A percentile compares a stretch with the other conserved stretches of the same genome.
Evolutionary conservation across 2,797 vertebrate genomes (phyloP).

Genomic region (Hypotaenidia philippensis): DNA sequence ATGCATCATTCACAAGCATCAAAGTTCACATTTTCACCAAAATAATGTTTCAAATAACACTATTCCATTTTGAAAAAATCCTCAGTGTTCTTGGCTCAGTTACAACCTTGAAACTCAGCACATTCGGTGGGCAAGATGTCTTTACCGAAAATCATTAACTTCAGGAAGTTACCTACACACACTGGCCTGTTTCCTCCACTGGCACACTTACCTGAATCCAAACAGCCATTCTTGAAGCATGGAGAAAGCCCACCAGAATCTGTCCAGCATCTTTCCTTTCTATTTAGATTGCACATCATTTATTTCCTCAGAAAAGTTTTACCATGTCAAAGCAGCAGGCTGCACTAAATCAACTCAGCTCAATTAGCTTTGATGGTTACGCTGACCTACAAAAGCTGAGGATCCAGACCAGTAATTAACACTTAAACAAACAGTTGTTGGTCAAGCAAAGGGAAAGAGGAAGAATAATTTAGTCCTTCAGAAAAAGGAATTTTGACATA

Average conservation of each 20-base stretch:
- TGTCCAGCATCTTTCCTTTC: not conserved
- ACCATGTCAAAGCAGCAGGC: slow-evolving; percentile 3
- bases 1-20: not conserved
- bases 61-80: not conserved
- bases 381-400: not conserved
- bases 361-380: not conserved
- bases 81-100: slow-evolving; percentile 14
- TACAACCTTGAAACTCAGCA: not conserved
- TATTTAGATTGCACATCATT: not conserved
- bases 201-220: not conserved
- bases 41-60: slow-evolving; percentile 9
- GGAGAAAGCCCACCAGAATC: not conserved
- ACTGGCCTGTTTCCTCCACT: not conserved
- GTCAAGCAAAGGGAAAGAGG: not conserved
- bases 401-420: slow-evolving; percentile 5
- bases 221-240: not conserved
- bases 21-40: slow-evolving; percentile 34
- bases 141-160: not conserved
- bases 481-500: not conserved
- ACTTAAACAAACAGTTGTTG: not conserved
- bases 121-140: not conserved
- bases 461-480: not conserved
- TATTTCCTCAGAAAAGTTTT: not conserved
- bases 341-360: slow-evolving; percentile 1
- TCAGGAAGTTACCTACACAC: not conserved